These are phyloP conservation scores for Malurus cyaneus DNA, from an alignment of 2,113 vertebrate genomes.

Conservation along the genomic window DNA sequence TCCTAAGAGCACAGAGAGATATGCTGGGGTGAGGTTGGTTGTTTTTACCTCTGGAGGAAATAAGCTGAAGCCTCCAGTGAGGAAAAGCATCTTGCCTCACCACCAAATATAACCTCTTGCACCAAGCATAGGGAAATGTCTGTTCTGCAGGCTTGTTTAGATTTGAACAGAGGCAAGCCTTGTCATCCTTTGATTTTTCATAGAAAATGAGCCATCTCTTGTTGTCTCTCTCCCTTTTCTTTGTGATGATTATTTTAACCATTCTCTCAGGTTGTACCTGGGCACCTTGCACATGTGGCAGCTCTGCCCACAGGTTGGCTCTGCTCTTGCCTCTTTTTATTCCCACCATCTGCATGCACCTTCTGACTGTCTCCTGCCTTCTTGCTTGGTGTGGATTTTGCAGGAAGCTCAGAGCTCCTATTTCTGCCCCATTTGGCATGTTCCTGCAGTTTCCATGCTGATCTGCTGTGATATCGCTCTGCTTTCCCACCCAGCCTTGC, in stretches of 20 bases:
- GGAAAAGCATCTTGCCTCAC: not conserved
- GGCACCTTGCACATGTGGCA: accelerated
- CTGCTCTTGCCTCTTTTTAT: not conserved
- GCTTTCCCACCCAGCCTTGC: not conserved
- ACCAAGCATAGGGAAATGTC: not conserved
- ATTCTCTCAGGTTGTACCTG: not conserved
- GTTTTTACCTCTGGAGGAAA: not conserved
- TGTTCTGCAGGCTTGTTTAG: not conserved
- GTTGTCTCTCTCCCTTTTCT: not conserved
- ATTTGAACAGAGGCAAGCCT: not conserved
- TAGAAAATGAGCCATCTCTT: not conserved
- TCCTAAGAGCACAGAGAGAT: not conserved
- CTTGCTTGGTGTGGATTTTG: not conserved
- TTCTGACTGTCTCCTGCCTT: not conserved
- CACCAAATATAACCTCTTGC: not conserved
- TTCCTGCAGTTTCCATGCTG: not conserved
- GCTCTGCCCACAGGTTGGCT: not conserved
- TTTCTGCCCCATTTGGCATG: not conserved
- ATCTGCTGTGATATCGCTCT: accelerated
- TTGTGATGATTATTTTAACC: not conserved
- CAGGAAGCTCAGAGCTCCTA: not conserved
- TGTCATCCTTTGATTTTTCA: not conserved
- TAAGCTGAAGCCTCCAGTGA: not conserved
- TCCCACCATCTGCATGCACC: not conserved
- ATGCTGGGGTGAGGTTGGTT: not conserved